Evolutionary conservation across 1,140 invertebrate genomes (phyloP), one percentile per base, ranked within the genome.

Genomic region (Sesamia nonagrioides): DNA sequence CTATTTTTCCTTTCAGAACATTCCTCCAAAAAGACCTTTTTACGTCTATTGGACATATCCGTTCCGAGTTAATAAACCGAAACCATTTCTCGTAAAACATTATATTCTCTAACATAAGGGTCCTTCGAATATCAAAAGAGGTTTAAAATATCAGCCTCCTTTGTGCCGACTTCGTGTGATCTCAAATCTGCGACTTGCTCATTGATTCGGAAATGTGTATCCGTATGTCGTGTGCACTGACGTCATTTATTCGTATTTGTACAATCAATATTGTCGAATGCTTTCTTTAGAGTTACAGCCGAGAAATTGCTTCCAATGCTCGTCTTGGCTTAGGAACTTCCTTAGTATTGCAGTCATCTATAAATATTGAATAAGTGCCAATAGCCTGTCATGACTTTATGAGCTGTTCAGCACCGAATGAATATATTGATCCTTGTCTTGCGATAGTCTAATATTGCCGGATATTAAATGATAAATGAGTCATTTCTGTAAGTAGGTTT

Each of bases 81-180:
- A 37, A 69, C 66, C 66, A 48, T 66, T 8, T 35, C 27, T 33
- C 27, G 33, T 33, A 60, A 35, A 42, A 45, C 61, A 63, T 40
- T 21, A 35, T 66, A 66, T 11, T 40, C 18, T 40, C 33, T 17
- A 63, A 21, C 37, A 21, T 66, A 42, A 66, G 37, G 17, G n/a
- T 13, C 58, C 11, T 37, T 7, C n/a, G 35, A 35, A 63, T 48
- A 69, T 50, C 27, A 18, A 75, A 61, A 75, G 56, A 75, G 73
- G 73, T 75, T 75, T 75, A 61, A 75, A 75, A 75, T 58, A 63
- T 63, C 73, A 63, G 21, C n/a, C 1, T 42, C 58, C 72, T 74
- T 74, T 74, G 72, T 75, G 40, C 58, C 42, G 40, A 6, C 40
- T 11, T 18, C 58, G 58, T 50, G 56, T 63, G 73, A 75, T 75